These are phyloP conservation scores for Dryobates pubescens DNA, from an alignment of 2,797 vertebrate genomes.

Conservation along the genomic window DNA sequence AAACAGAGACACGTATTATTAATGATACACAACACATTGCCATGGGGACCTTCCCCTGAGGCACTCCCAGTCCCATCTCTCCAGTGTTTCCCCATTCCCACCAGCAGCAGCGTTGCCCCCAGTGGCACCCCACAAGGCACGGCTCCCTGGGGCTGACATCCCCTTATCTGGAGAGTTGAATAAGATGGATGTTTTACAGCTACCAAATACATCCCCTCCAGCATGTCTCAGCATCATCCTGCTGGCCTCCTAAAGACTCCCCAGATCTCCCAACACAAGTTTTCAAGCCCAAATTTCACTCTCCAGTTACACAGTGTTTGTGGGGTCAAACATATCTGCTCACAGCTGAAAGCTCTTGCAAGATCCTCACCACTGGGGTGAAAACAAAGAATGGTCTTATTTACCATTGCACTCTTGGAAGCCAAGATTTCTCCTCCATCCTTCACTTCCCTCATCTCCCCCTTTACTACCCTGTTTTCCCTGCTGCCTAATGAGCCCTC, in stretches of 20 bases:
- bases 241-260: not conserved
- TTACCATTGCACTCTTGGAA: constrained; percentile 66
- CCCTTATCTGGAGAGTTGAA: not conserved
- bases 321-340: not conserved
- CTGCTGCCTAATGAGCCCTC: constrained; percentile 83
- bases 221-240: not conserved
- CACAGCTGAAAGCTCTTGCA: not conserved
- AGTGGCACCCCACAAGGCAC: not conserved
- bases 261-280: not conserved
- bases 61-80: not conserved
- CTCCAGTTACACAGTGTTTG: not conserved
- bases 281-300: not conserved
- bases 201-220: not conserved
- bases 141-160: rapidly evolving
- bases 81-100: not conserved
- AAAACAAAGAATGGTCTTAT: constrained; percentile 1
- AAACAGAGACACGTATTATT: constrained; percentile 16
- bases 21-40: not conserved
- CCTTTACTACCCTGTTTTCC: constrained; percentile 74
- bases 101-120: not conserved
- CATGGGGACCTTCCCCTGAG: constrained; percentile 27
- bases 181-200: not conserved
- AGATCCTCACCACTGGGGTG: not conserved
- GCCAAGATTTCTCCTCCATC: constrained; percentile 65
- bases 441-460: constrained; percentile 49